phyloP scores from a whole-genome alignment of 2,888 invertebrate genomes.

The Epinotia nisella region DNA sequence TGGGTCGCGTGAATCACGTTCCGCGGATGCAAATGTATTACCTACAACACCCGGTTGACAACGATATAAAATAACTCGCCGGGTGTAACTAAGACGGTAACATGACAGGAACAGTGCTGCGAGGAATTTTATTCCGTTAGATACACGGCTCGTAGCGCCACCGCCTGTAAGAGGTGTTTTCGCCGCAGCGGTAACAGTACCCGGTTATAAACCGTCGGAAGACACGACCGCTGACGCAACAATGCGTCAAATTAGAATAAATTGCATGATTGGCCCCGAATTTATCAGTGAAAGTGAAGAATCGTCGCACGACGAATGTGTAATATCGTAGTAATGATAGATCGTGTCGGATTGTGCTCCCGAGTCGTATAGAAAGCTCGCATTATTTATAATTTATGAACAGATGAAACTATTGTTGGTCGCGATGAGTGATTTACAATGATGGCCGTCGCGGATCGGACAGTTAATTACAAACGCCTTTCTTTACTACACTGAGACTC shows the following conservation, averaged over 20 bases:
- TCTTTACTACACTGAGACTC: conserved; percentile 44
- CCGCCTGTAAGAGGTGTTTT: conserved; percentile 47
- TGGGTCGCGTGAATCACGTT: conserved; percentile 70
- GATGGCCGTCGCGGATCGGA: conserved; percentile 51
- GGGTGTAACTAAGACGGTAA: conserved; percentile 67
- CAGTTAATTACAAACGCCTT: conserved; percentile 54
- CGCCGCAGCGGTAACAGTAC: conserved; percentile 43
- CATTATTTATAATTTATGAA: conserved; percentile 72
- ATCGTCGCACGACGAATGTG: conserved; percentile 70
- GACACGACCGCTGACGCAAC: conserved; percentile 55
- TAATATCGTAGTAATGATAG: conserved; percentile 74
- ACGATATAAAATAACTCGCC: conserved; percentile 65
- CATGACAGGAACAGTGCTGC: conserved; percentile 72
- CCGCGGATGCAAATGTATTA: conserved; percentile 42
- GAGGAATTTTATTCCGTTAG: conserved; percentile 70
- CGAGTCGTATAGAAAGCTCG: conserved; percentile 71
- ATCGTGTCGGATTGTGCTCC: conserved; percentile 58
- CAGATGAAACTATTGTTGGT: conserved; percentile 70
- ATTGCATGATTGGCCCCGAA: conserved; percentile 76
- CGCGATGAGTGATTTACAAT: conserved; percentile 70
- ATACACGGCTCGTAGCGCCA: conserved; percentile 56
- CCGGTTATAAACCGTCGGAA: conserved; percentile 54
- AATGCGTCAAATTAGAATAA: conserved; percentile 57
- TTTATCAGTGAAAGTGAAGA: conserved; percentile 79
- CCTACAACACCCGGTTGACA: conserved; percentile 55